Evolutionary conservation across 2,888 invertebrate species (phyloP), one percentile per base, ranked within the genome.

Genomic region (Muscina levida): DNA sequence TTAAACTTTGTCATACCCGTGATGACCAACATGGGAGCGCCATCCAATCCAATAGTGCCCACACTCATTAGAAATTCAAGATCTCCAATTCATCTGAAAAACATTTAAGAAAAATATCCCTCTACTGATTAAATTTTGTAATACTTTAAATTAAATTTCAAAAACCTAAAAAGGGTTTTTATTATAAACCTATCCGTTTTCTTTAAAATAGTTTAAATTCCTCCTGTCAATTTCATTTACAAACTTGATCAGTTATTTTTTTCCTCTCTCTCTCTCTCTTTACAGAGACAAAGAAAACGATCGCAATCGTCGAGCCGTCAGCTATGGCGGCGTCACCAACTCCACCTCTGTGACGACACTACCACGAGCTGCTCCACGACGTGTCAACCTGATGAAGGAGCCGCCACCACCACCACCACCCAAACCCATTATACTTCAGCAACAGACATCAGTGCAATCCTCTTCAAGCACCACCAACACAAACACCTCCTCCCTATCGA

Each of bases 241-340:
- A n/a, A n/a, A n/a, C n/a, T n/a, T n/a, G n/a, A n/a, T n/a, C n/a
- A n/a, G n/a, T n/a, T n/a, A n/a, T n/a, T n/a, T n/a, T 51, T 15
- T 39, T 1, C 8, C 46, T 39, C 5, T 17, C 10, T 31, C 46
- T 59, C 51, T 53, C 68, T 77, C 31, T 82, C 15, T 26, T 89
- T 90, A 1, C 85, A 90, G 90, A 84, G 90, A 90, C 78, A 89
- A 88, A 82, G 88, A 89, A 85, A 88, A 87, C 82, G 89, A 89
- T 86, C 89, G 90, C 78, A 87, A 87, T 82, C 90, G 90, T 56
- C 89, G 90, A 22, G 90, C 90, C 71, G 88, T 89, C 65, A 90
- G 90, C 79, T 90, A 90, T 85, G 86, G 87, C 26, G 90, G 89
- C 48, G 84, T 82, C 24, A 83, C 84, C 39, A 85, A 87, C 8